Conservation (phyloP, 2,797 vertebrate genomes). For the Scleropages formosus region DNA sequence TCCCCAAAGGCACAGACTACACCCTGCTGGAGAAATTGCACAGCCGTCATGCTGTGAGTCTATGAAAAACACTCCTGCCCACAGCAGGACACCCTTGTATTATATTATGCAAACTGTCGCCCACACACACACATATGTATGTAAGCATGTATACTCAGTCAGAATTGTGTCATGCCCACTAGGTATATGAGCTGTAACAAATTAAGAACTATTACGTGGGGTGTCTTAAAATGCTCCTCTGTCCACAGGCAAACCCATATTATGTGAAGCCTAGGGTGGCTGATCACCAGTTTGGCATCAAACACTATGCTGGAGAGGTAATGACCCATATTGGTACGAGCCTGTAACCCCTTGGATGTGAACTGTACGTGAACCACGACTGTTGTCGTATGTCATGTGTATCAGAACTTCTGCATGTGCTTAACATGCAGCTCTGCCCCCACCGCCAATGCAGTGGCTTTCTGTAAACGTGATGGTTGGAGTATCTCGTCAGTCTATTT, state of each 20-base stretch:
- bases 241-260: conserved; percentile 82
- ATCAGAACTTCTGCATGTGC: too few species aligned
- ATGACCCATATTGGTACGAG: conserved; percentile 14
- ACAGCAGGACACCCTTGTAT: neutral
- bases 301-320: conserved; percentile 91
- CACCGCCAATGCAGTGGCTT: too few species aligned
- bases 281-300: conserved; percentile 93
- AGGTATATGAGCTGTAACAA: too few species aligned
- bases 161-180: too few species aligned
- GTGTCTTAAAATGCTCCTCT: conserved; percentile 14
- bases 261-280: conserved; percentile 88
- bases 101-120: neutral
- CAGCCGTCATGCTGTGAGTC: conserved; percentile 83
- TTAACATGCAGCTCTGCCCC: too few species aligned
- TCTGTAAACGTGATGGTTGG: too few species aligned
- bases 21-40: conserved; percentile 90
- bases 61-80: conserved; percentile 20
- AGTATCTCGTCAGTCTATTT: too few species aligned
- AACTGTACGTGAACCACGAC: neutral
- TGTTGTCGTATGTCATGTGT: too few species aligned
- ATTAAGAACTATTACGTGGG: too few species aligned
- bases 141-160: conserved; percentile 16
- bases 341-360: neutral
- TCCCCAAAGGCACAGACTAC: conserved; percentile 91
- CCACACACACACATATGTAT: neutral